Evolutionary conservation across 2,888 invertebrate genomes (phyloP), one percentile per base, ranked within the genome.

Genomic region (Venustoraphidia nigricollis): DNA sequence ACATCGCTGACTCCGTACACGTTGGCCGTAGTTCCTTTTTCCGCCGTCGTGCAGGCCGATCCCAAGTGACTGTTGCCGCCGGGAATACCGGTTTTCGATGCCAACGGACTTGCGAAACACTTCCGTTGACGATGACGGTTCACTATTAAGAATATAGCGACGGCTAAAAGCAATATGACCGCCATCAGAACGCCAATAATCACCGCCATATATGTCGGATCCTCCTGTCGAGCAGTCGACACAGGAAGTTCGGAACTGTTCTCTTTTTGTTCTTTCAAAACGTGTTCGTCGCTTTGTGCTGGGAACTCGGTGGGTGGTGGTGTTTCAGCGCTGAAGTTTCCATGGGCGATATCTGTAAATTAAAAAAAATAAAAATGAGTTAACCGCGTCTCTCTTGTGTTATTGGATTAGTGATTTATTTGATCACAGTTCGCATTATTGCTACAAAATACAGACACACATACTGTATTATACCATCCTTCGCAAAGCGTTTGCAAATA

Each of bases 111-210:
- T 9, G 82, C 77, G 63, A 82, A 80, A 60, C 81, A 81, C 63
- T 85, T 84, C 53, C 81, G 73, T 58, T 81, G 81, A 36, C 79
- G 69, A 61, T 83, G 81, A 41, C 83, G 70, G 53, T 81, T 78
- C 41, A 84, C 73, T 58, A 86, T 78, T 47, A 86, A 70, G 63
- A 80, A 78, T 57, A 86, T 81, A 36, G 81, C 79, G 8, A 81
- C 80, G 2, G 79, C 81, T 27, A 86, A 69, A 2, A 87, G 68
- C 45, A 88, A 73, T 45, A 84, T 80, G 43, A 86, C 74, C 2
- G 82, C 83, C 27, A 81, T 81, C 44, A 86, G 66, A 6, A 85
- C 80, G n/a, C 85, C 83, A 39, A 86, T 79, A 47, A 83, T 79
- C 52, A 85, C 75, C n/a, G 83, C 83, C 69, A 85, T 76, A 66